phyloP scores from a whole-genome alignment of 2,113 vertebrate species.

The Ciconia stormi region DNA sequence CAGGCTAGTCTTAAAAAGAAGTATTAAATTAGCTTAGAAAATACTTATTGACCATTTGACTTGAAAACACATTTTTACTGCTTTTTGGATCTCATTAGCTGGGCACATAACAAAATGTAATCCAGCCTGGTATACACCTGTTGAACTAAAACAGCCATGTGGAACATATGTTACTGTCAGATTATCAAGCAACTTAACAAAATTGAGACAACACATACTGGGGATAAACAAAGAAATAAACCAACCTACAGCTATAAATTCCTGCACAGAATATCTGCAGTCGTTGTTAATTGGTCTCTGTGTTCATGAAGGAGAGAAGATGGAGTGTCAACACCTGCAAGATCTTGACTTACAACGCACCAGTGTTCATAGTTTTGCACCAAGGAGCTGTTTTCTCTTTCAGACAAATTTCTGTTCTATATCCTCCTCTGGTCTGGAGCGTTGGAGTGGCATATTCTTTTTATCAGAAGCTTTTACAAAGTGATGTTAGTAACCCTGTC shows the following conservation, averaged over 20 bases:
- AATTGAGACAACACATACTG: background rate
- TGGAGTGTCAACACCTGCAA: background rate
- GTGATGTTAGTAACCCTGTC: background rate
- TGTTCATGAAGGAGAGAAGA: background rate
- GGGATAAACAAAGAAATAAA: background rate
- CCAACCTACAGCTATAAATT: background rate
- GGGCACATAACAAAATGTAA: background rate
- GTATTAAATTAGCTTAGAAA: background rate
- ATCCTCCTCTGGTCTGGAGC: background rate
- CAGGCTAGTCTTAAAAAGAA: background rate
- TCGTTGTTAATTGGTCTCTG: background rate
- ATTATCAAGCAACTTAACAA: background rate
- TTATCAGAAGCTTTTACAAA: background rate
- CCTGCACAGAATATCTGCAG: background rate
- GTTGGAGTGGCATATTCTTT: background rate
- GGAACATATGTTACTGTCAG: background rate
- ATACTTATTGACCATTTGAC: background rate
- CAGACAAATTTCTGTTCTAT: background rate
- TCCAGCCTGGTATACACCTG: background rate
- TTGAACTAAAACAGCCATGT: background rate
- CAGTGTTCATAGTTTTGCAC: background rate
- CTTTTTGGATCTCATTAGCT: background rate
- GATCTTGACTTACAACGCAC: background rate
- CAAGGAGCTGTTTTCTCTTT: background rate
- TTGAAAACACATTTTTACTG: background rate